Percentiles rank a stretch among this genome's conserved stretches.
Conservation (phyloP, 2,797 vertebrate genomes). For the Peromyscus eremicus region DNA sequence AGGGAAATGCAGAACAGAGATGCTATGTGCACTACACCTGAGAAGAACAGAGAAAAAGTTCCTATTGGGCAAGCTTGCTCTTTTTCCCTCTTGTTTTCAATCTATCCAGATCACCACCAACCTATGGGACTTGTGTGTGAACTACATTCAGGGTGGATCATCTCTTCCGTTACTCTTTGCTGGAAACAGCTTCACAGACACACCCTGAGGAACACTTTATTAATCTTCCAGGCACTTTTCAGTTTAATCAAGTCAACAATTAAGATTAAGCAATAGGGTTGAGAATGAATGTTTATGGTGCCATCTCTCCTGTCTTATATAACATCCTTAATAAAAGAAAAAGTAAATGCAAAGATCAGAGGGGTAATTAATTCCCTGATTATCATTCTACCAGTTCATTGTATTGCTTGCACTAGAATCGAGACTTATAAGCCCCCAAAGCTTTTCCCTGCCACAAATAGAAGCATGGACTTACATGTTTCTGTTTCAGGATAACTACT, state of each 20-base stretch:
- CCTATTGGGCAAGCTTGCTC: neutral
- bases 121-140: neutral
- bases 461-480: neutral
- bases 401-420: neutral
- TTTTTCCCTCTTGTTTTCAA: neutral
- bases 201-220: neutral
- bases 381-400: neutral
- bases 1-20: no score
- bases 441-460: neutral
- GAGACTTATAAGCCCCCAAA: neutral
- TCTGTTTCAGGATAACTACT: neutral
- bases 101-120: no score
- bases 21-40: neutral
- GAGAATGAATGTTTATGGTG: neutral
- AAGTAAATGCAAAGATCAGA: neutral
- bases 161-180: neutral
- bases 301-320: neutral
- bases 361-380: neutral
- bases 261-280: neutral
- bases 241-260: neutral
- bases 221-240: neutral
- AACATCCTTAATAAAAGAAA: constrained; percentile 28
- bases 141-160: neutral
- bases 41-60: neutral
- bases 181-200: neutral